Evolutionary conservation across 2,888 invertebrate genomes (phyloP), one percentile per base, ranked within the genome.

Genomic region (Dryobota labecula): DNA sequence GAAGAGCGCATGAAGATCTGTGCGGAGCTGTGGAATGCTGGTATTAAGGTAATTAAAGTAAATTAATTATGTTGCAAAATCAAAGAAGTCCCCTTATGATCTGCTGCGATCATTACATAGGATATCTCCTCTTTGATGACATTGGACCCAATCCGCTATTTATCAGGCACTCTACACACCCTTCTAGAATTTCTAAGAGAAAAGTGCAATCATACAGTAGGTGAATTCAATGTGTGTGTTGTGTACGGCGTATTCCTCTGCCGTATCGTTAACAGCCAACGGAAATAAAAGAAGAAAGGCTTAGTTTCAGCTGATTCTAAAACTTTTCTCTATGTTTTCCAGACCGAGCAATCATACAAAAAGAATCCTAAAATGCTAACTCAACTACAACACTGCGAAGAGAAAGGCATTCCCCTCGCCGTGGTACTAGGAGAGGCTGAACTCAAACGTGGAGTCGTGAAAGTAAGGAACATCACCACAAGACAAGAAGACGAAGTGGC

Each of bases 301-400:
- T 30, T 11, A 49, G 9, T 27, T 54, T 4, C 6, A 43, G 3
- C 9, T 11, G 6, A 5, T 6, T 56, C 6, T 36, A 45, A n/a
- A 53, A 54, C 11, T 38, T 49, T 24, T 15, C 38, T 2, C 33
- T 47, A 24, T 24, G 8, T 64, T 64, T 81, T 69, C 53, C 73
- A 98, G 97, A 98, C 99, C 5, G 99, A 99, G 93, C 99, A 99
- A 86, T 98, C 99, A 0, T 99, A 99, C 94, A 99, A 99, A 93
- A 97, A 97, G 87, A 99, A 99, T 93, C 99, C 99, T 0, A 99
- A 99, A 93, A 96, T 99, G 82, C 96, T 99, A 82, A 98, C 96
- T 2, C 99, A 99, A 91, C 95, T 99, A 63, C 99, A 99, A 91
- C 98, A 99, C 93, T 99, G 99, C 91, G 99, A 99, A 94, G 98